These are phyloP conservation scores for Drepana falcataria DNA, from an alignment of 2,888 invertebrate species.

Conservation along the genomic window DNA sequence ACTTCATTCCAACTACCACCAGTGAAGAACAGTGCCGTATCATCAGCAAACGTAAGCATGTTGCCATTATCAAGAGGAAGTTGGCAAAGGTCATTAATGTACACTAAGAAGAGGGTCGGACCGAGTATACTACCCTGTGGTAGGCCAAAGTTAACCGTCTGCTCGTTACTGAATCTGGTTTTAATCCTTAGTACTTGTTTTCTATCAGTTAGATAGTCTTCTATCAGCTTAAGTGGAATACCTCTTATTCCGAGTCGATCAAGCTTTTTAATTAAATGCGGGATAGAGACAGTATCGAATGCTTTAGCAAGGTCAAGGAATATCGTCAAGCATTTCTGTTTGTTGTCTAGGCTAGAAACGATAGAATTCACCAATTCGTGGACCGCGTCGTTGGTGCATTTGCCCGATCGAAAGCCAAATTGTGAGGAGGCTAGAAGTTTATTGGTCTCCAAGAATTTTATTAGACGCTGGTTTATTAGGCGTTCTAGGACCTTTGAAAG, in stretches of 20 bases:
- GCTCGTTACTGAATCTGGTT: no score
- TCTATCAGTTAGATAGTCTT: no score
- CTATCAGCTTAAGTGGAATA: not conserved
- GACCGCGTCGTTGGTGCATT: conserved; percentile 5
- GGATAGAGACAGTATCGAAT: conserved; percentile 12
- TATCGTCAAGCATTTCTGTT: conserved; percentile 4
- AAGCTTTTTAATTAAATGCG: conserved; percentile 7
- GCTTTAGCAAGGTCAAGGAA: conserved; percentile 8
- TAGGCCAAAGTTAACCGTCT: no score
- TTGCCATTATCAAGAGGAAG: no score
- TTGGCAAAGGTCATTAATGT: no score
- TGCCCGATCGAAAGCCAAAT: conserved; percentile 6
- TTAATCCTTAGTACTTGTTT: no score
- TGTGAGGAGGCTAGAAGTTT: conserved; percentile 6
- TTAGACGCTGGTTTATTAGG: conserved; percentile 3
- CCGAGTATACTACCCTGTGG: no score
- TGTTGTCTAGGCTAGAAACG: conserved; percentile 3
- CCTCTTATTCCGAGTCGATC: conserved; percentile 10
- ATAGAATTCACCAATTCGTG: not conserved
- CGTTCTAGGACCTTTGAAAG: conserved; percentile 6
- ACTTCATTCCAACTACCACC: no score
- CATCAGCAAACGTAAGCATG: no score
- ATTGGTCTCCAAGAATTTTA: conserved; percentile 2
- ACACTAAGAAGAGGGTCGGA: no score
- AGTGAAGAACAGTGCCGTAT: no score